phyloP scores from a whole-genome alignment of 2,113 vertebrate genomes.

The Bolborhynchus lineola region DNA sequence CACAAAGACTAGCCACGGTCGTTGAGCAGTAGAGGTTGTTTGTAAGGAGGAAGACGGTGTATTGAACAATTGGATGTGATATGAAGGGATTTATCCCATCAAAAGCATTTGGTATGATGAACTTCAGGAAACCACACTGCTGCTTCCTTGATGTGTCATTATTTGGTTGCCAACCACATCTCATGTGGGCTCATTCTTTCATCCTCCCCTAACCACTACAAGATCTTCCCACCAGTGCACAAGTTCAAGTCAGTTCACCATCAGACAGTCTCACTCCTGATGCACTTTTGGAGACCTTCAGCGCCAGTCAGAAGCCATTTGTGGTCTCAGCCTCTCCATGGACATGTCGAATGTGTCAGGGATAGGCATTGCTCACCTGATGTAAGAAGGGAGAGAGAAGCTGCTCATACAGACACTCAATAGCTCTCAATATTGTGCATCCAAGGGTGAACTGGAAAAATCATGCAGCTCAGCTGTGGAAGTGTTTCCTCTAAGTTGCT shows the following conservation, averaged over 20 bases:
- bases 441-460: not conserved
- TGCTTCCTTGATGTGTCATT: not conserved
- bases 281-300: not conserved
- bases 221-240: not conserved
- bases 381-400: not conserved
- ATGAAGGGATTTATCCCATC: not conserved
- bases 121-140: not conserved
- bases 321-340: not conserved
- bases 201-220: not conserved
- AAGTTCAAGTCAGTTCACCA: accelerated
- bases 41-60: not conserved
- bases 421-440: not conserved
- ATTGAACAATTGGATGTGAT: not conserved
- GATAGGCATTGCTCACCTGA: not conserved
- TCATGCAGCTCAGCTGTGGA: not conserved
- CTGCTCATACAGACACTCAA: not conserved
- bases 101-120: not conserved
- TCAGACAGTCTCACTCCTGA: not conserved
- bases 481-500: not conserved
- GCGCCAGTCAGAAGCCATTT: not conserved
- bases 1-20: not conserved
- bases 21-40: not conserved
- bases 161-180: not conserved
- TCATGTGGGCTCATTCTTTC: not conserved
- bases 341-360: not conserved